Evolutionary conservation across 2,113 vertebrate species (phyloP).

Genomic region (Festucalex cinctus): DNA sequence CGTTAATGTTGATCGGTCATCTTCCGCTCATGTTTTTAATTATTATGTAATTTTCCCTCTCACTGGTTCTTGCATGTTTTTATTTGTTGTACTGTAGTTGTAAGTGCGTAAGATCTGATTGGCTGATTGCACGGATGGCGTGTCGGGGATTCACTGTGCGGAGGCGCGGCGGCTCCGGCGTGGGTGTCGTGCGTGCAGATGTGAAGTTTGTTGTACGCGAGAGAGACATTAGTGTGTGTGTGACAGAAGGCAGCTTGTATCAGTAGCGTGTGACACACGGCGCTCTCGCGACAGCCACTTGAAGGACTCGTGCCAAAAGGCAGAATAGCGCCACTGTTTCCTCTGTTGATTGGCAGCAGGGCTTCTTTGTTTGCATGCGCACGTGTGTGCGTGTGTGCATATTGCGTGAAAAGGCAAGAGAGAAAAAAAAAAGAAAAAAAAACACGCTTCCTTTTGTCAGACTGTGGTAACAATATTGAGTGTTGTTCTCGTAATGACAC

Average conservation of each 20-base stretch:
- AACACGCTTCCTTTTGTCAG: neutral
- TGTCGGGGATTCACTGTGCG: neutral
- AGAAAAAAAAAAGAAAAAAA: neutral
- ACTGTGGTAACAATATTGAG: neutral
- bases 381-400: neutral
- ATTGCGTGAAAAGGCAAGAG: neutral
- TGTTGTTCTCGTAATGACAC: neutral
- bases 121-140: neutral
- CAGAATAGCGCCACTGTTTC: conserved; percentile 61
- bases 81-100: conserved; percentile 3
- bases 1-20: neutral
- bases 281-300: conserved; percentile 58
- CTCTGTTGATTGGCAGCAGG: conserved; percentile 56
- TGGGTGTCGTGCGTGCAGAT: conserved; percentile 15
- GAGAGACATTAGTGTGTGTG: conserved; percentile 45
- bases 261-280: conserved; percentile 66
- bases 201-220: conserved; percentile 27
- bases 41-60: neutral
- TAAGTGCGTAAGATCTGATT: neutral
- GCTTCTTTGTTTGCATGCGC: conserved; percentile 8
- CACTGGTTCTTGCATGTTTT: neutral
- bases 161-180: neutral
- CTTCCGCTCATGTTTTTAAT: neutral
- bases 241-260: conserved; percentile 61
- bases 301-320: conserved; percentile 46